Conservation (phyloP, 37 sponge, comb jelly and placozoan genomes). For the Eunapius fragilis region DNA sequence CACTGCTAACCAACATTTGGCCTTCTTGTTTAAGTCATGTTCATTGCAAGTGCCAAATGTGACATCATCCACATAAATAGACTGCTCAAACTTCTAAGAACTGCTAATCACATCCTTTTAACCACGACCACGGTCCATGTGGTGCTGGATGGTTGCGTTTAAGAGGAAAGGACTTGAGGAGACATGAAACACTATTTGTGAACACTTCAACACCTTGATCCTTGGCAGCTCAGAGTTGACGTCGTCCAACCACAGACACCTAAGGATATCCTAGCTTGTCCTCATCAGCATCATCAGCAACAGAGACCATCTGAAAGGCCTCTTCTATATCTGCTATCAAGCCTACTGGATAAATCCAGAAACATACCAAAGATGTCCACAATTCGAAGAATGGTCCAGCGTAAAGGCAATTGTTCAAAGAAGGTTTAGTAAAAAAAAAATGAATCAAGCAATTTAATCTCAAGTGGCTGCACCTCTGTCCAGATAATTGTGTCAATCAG, state of each 20-base stretch:
- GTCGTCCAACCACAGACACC: slow-evolving; percentile 24
- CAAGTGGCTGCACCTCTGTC: too few species aligned
- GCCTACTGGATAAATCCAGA: too few species aligned
- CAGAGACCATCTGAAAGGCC: slow-evolving; percentile 24
- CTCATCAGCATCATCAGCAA: slow-evolving; percentile 7
- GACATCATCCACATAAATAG: neutral
- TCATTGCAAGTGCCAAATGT: neutral
- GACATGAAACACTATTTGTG: neutral
- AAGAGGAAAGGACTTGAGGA: neutral
- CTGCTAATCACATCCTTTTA: neutral
- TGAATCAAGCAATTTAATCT: too few species aligned
- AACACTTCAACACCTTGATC: neutral
- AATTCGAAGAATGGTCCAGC: neutral
- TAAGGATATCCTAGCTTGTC: slow-evolving; percentile 9
- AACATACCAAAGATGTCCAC: too few species aligned
- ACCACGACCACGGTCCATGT: neutral
- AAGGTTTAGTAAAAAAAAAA: slow-evolving; percentile 11
- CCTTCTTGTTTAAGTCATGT: neutral
- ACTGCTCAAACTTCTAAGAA: neutral
- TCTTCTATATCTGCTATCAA: slow-evolving; percentile 1
- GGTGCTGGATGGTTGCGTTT: neutral
- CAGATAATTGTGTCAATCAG: too few species aligned
- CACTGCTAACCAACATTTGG: neutral
- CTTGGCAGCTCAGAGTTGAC: slow-evolving; percentile 6
- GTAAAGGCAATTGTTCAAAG: slow-evolving; percentile 11